Percentiles rank a stretch among this genome's conserved stretches.
phyloP scores from a whole-genome alignment of 2,113 vertebrate species.

The Sinocyclocheilus anshuiensis region DNA sequence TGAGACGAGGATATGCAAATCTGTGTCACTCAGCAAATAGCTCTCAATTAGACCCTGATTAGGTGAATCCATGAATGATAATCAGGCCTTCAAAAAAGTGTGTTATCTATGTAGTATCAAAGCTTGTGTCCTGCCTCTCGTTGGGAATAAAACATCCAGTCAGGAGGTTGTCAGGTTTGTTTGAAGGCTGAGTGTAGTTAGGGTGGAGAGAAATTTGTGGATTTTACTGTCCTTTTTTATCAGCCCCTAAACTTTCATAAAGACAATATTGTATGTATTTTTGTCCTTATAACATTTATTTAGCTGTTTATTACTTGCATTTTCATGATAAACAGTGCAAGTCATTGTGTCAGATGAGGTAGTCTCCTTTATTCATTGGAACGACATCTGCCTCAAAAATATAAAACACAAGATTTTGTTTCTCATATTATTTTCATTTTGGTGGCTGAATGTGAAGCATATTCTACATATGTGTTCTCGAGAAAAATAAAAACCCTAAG shows the following conservation, averaged over 20 bases:
- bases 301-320: neutral
- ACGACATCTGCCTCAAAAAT: neutral
- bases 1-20: conserved; percentile 20
- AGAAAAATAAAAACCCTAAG: neutral
- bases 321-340: neutral
- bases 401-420: neutral
- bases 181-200: neutral
- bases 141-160: neutral
- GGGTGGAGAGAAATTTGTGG: neutral
- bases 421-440: conserved; percentile 9
- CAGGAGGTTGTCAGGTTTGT: conserved; percentile 14
- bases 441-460: conserved; percentile 1
- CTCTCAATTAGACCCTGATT: conserved; percentile 21
- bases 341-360: neutral
- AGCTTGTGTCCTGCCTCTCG: neutral
- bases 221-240: too few species aligned
- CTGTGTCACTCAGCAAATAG: conserved; percentile 28
- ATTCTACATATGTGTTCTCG: conserved; percentile 1
- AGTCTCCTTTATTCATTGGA: neutral
- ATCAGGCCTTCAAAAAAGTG: conserved; percentile 21
- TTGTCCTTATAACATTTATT: neutral
- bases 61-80: conserved; percentile 33
- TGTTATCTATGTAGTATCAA: conserved; percentile 12
- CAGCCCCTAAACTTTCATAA: neutral
- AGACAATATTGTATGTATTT: neutral